Evolutionary conservation across 2,113 vertebrate species (phyloP).

Genomic region (Phrynosoma blainvillii): DNA sequence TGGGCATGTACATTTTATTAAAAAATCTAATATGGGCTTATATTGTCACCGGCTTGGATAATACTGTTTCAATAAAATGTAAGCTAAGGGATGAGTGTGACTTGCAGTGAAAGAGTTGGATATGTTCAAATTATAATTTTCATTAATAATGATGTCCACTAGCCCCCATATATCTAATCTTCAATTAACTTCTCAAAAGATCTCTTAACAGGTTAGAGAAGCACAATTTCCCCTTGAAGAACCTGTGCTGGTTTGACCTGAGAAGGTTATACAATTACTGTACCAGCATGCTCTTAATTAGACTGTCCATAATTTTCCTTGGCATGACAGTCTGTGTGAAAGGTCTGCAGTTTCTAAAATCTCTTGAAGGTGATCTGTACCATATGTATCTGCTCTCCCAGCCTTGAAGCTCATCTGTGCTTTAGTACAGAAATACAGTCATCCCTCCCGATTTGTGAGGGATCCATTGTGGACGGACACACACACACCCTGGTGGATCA

Average conservation of each 20-base stretch:
- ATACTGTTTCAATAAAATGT: neutral
- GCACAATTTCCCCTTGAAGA: constrained; percentile 61
- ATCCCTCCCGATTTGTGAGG: too few species aligned
- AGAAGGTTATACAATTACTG: constrained; percentile 60
- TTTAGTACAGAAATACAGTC: neutral
- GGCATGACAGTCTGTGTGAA: constrained; percentile 22
- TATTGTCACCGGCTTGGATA: neutral
- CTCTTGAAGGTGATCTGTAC: constrained; percentile 47
- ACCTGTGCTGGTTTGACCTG: constrained; percentile 61
- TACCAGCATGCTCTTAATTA: constrained; percentile 61
- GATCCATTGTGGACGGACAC: too few species aligned
- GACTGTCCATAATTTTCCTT: constrained; percentile 56
- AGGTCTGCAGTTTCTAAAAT: constrained; percentile 59
- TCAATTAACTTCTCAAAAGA: constrained; percentile 67
- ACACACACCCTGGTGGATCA: too few species aligned
- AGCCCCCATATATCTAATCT: constrained; percentile 54
- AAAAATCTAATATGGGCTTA: neutral
- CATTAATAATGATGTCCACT: constrained; percentile 53
- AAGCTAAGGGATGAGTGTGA: neutral
- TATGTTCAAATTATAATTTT: constrained; percentile 53
- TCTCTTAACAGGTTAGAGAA: constrained; percentile 49
- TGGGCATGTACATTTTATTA: neutral
- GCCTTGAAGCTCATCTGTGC: constrained; percentile 16
- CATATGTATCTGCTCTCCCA: neutral
- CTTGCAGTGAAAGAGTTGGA: constrained; percentile 44